Conservation (phyloP, 2,113 vertebrate genomes). For the Perognathus longimembris region DNA sequence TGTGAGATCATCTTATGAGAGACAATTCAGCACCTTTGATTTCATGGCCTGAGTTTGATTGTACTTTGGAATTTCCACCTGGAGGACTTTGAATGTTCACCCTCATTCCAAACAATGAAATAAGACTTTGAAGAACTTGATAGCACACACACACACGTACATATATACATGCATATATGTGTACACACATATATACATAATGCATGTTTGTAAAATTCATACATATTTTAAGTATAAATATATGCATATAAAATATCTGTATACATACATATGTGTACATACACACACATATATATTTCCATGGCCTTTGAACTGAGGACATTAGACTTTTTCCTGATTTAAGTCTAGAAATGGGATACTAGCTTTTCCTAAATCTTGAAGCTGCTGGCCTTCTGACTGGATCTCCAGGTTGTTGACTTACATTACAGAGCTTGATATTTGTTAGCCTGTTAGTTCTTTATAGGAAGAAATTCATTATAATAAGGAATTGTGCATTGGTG, state of each 20-base stretch:
- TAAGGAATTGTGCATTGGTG: not conserved
- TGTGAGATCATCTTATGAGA: not conserved
- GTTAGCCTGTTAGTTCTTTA: not conserved
- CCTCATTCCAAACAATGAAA: not conserved
- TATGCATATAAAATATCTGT: too few relatives aligned
- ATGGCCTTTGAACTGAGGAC: not conserved
- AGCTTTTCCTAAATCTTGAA: not conserved
- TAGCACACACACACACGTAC: too few relatives aligned
- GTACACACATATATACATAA: too few relatives aligned
- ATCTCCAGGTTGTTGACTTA: not conserved
- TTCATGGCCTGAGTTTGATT: not conserved
- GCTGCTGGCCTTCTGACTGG: not conserved
- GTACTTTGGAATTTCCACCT: not conserved
- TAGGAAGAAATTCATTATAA: not conserved
- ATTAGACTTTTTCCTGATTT: not conserved
- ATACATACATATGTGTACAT: too few relatives aligned
- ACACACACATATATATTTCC: too few relatives aligned
- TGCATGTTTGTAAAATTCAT: too few relatives aligned
- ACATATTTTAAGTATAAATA: too few relatives aligned
- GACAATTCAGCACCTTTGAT: not conserved
- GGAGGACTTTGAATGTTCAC: not conserved
- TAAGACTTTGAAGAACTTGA: not conserved
- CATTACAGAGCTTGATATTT: not conserved
- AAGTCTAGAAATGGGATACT: not conserved
- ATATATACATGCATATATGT: too few relatives aligned